Evolutionary conservation across 2,888 invertebrate genomes (phyloP), one percentile per base, ranked within the genome.

Genomic region (Oxytorus armatus): DNA sequence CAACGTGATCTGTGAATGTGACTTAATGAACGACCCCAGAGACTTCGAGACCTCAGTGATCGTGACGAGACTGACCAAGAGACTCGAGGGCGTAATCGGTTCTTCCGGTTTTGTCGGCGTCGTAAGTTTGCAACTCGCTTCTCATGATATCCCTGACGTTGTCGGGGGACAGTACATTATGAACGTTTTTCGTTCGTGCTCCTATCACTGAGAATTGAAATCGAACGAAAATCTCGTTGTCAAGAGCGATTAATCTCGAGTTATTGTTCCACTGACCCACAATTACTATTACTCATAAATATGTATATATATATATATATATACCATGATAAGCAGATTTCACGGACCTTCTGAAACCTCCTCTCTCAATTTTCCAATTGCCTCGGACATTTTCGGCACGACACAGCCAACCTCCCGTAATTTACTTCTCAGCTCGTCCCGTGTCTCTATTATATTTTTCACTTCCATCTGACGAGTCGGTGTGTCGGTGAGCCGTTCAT

Each of bases 61-160:
- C 29, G 14, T 8, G n/a, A 72, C 23, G 16, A 36, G 33, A 61
- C 76, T 53, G 36, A 82, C 82, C 82, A 55, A 95, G 94, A 25
- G 95, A 93, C 90, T 96, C 96, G 29, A 96, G 92, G 0, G 96
- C 96, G 90, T 93, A 96, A 90, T 96, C 96, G 3, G 94, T 93
- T 86, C 92, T 90, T 11, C 94, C 95, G 23, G 94, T 94, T 86
- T 94, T 94, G 86, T 95, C 95, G 1, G 94, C 94, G 86, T 94
- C 94, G 87, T 94, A 95, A 5, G 90, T 92, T 63, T 91, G 86
- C 73, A 93, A 85, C 83, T 91, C 91, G 3, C 63, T 83, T 39
- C 63, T 88, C 21, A 91, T 83, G 79, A 91, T 68, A 16, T 88
- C 80, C 57, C 84, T 86, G 1, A 91, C 83, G 44, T 66, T 88